Conservation (phyloP, 2,888 invertebrate species). For the Augiades crinisus region DNA sequence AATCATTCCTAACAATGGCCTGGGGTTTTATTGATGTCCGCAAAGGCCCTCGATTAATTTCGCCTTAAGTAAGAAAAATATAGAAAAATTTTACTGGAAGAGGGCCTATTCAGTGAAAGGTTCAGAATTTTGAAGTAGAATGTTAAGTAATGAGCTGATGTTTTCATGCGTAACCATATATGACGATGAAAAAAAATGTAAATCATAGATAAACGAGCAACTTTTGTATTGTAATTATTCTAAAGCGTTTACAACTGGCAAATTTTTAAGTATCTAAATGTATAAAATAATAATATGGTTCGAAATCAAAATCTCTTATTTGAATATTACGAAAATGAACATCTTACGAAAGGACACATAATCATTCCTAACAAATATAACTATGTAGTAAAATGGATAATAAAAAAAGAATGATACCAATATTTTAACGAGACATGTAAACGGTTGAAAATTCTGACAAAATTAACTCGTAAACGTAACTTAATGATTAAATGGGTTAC, state of each 20-base stretch:
- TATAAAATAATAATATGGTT: too few species aligned
- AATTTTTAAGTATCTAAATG: too few species aligned
- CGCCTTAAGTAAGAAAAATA: constrained; percentile 64
- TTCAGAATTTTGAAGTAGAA: constrained; percentile 43
- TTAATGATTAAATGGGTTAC: constrained; percentile 18
- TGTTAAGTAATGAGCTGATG: constrained; percentile 49
- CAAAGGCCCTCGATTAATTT: constrained; percentile 72
- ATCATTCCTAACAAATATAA: too few species aligned
- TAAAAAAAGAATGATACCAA: too few species aligned
- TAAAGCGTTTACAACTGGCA: too few species aligned
- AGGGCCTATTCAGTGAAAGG: constrained; percentile 49
- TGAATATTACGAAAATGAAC: too few species aligned
- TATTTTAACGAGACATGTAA: too few species aligned
- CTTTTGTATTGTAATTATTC: not conserved
- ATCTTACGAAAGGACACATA: too few species aligned
- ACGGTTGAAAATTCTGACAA: not conserved
- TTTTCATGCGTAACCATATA: constrained; percentile 37
- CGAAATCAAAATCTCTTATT: too few species aligned
- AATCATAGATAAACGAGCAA: not conserved
- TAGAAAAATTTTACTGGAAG: constrained; percentile 39
- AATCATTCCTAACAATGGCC: constrained; percentile 74
- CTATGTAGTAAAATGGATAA: too few species aligned
- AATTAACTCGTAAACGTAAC: constrained; percentile 17
- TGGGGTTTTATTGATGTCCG: constrained; percentile 72
- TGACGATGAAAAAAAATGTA: not conserved